Percentiles rank a stretch among this genome's conserved stretches.
Conservation (phyloP, 1,140 invertebrate species). For the Meloidogyne chitwoodi region DNA sequence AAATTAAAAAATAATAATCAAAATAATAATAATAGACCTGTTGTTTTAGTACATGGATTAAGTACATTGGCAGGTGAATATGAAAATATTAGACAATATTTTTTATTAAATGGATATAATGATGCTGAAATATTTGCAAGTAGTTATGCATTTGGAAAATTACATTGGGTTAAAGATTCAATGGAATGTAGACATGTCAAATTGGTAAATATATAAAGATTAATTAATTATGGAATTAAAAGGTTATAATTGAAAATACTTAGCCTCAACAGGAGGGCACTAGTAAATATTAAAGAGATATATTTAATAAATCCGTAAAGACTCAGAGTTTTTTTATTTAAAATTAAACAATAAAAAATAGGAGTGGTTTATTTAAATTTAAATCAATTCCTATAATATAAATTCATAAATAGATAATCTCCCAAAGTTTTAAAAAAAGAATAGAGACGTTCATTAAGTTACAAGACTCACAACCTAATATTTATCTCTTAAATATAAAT, state of each 20-base stretch:
- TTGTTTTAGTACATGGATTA: constrained; percentile 1
- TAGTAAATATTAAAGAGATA: background rate
- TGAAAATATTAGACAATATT: constrained; percentile 12
- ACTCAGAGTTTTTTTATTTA: too few species aligned
- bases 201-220: constrained; percentile 13
- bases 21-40: background rate
- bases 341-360: too few species aligned
- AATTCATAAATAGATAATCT: too few species aligned
- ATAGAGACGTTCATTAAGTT: too few species aligned
- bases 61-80: constrained; percentile 8
- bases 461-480: too few species aligned
- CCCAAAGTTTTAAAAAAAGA: too few species aligned
- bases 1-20: background rate
- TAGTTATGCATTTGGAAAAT: constrained; percentile 24
- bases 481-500: too few species aligned
- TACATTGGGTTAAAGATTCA: constrained; percentile 10
- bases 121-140: constrained; percentile 23
- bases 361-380: too few species aligned
- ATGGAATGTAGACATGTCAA: constrained; percentile 29
- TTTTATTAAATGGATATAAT: constrained; percentile 20
- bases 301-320: background rate
- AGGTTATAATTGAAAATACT: too few species aligned
- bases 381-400: too few species aligned
- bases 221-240: too few species aligned
- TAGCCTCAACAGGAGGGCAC: too few species aligned